phyloP scores from a whole-genome alignment of 2,113 vertebrate species.

The human region GRCh38 chr4:24608001-24608500 shows the following conservation, averaged over 20 bases:
- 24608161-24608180: no score
- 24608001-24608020: no score
- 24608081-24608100: no score
- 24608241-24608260: background rate
- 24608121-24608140: no score
- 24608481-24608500: background rate
- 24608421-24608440: background rate
- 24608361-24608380: background rate
- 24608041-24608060: no score
- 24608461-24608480: background rate
- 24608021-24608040: no score
- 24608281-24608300: background rate
- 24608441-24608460: constrained; percentile 8
- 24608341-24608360: background rate
- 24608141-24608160: no score
- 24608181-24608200: no score
- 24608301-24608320: background rate
- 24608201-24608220: background rate
- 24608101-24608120: no score
- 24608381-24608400: background rate
- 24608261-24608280: background rate
- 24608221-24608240: background rate
- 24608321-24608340: background rate
- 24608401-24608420: background rate
- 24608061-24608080: no score